Percentiles rank a stretch among this genome's conserved stretches.
Evolutionary conservation across 2,888 invertebrate genomes (phyloP).

Genomic region (Vanessa cardui): DNA sequence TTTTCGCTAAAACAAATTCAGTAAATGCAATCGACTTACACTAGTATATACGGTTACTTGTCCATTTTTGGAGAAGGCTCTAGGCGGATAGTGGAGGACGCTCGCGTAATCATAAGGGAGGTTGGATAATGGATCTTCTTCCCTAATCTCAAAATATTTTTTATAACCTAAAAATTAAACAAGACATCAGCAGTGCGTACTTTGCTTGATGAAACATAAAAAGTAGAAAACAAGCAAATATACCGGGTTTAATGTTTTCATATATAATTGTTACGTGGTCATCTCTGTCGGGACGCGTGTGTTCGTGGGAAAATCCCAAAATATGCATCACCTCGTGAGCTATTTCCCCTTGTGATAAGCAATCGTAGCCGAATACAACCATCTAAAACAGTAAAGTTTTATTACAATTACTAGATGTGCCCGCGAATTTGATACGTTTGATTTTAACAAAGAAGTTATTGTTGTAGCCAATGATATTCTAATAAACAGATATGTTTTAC

Average conservation of each 20-base stretch:
- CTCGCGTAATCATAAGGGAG: conserved; percentile 88
- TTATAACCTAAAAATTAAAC: conserved; percentile 76
- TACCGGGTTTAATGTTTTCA: conserved; percentile 87
- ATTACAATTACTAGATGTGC: too few relatives aligned
- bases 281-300: conserved; percentile 88
- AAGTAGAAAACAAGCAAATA: neutral
- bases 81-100: conserved; percentile 89
- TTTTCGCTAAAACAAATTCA: too few relatives aligned
- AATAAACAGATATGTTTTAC: too few relatives aligned
- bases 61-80: conserved; percentile 89
- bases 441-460: too few relatives aligned
- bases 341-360: conserved; percentile 86
- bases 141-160: conserved; percentile 84
- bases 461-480: too few relatives aligned
- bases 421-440: too few relatives aligned
- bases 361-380: conserved; percentile 73
- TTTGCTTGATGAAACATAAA: too few relatives aligned
- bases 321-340: conserved; percentile 92
- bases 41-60: conserved; percentile 85
- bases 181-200: neutral
- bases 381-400: conserved; percentile 49
- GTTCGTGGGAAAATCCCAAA: conserved; percentile 90
- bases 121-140: conserved; percentile 46
- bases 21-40: conserved; percentile 64
- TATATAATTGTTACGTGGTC: conserved; percentile 85